Conservation (phyloP, 2,888 invertebrate genomes). For the Catocala nupta region DNA sequence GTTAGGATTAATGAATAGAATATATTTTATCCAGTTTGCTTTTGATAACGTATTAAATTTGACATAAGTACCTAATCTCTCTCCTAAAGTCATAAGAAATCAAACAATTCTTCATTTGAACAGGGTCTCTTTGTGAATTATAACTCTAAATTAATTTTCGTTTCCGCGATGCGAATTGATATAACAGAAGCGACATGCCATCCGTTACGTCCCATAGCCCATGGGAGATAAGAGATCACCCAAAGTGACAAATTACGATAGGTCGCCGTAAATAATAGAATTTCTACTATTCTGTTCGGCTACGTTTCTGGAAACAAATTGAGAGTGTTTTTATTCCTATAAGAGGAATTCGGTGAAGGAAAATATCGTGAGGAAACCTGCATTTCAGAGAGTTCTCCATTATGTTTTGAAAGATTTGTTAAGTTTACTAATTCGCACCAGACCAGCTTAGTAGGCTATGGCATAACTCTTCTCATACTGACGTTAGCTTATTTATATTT, state of each 20-base stretch:
- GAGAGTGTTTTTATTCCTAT: not conserved
- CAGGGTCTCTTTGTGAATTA: not conserved
- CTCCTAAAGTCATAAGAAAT: not conserved
- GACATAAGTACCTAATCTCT: too few relatives aligned
- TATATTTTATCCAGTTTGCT: too few relatives aligned
- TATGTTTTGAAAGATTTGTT: too few relatives aligned
- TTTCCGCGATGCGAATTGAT: slow-evolving; percentile 22
- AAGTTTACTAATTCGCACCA: too few relatives aligned
- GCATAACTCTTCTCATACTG: too few relatives aligned
- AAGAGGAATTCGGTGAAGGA: too few relatives aligned
- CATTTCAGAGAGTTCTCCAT: too few relatives aligned
- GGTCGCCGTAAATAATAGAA: slow-evolving; percentile 38
- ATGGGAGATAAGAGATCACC: slow-evolving; percentile 38
- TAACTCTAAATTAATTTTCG: slow-evolving; percentile 10
- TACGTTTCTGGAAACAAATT: slow-evolving; percentile 25
- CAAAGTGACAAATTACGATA: slow-evolving; percentile 48
- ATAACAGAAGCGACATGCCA: slow-evolving; percentile 29
- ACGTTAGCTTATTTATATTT: too few relatives aligned
- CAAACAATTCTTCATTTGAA: not conserved
- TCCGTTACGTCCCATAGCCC: slow-evolving; percentile 22
- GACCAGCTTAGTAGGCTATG: too few relatives aligned
- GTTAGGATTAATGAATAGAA: too few relatives aligned
- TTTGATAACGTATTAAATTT: too few relatives aligned
- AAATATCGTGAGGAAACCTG: too few relatives aligned
- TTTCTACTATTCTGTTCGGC: slow-evolving; percentile 21